phyloP scores from a whole-genome alignment of 2,113 vertebrate genomes.

The Pavo muticus region DNA sequence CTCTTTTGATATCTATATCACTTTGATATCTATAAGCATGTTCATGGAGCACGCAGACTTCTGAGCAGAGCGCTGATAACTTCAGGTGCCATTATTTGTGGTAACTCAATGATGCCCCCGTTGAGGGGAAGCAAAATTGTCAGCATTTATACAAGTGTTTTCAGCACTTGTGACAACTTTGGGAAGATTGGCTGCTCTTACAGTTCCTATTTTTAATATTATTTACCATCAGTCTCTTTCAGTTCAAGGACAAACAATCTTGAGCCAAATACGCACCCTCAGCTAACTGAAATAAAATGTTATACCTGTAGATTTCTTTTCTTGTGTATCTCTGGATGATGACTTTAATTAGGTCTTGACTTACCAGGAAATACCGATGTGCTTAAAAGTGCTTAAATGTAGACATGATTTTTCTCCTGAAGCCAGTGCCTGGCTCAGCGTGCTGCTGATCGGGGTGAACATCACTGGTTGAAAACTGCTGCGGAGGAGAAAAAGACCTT shows the following conservation, averaged over 20 bases:
- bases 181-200: constrained; percentile 22
- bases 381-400: neutral
- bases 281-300: constrained; percentile 56
- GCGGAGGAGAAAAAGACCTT: neutral
- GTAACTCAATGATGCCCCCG: constrained; percentile 1
- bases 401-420: neutral
- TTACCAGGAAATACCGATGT: neutral
- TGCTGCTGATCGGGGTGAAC: fast-evolving
- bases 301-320: neutral
- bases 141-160: constrained; percentile 20
- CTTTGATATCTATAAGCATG: neutral
- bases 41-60: neutral
- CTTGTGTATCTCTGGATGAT: neutral
- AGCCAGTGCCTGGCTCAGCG: neutral
- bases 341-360: neutral
- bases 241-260: constrained; percentile 19
- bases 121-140: constrained; percentile 4
- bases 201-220: constrained; percentile 39
- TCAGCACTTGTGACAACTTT: constrained; percentile 33
- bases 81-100: neutral
- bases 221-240: constrained; percentile 40
- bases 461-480: neutral
- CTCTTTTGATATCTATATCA: constrained; percentile 30
- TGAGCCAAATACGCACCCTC: constrained; percentile 22
- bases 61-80: neutral